A percentile compares a stretch with the other conserved stretches of the same genome.
Conservation (phyloP, 1,140 invertebrate species). For the Lamellibrachia luymesi region DNA sequence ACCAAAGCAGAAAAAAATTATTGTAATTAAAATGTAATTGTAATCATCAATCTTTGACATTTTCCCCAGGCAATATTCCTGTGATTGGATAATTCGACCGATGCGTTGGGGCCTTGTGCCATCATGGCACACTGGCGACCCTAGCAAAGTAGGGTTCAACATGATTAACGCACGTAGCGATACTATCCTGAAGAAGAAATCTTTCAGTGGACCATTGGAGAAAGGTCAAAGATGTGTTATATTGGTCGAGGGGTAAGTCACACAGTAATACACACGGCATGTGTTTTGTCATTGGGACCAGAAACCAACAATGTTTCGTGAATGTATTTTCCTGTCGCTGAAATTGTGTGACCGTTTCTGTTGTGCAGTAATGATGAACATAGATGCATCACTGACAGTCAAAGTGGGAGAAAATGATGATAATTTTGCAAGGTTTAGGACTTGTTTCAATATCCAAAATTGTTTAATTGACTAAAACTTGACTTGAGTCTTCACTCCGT, state of each 20-base stretch:
- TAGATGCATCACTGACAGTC: too few relatives aligned
- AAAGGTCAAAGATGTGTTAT: slow-evolving; percentile 75
- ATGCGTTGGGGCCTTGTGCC: slow-evolving; percentile 78
- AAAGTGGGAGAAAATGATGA: too few relatives aligned
- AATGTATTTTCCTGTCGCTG: background rate
- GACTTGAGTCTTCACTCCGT: too few relatives aligned
- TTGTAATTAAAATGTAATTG: too few relatives aligned
- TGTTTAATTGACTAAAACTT: too few relatives aligned
- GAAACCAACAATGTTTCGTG: background rate
- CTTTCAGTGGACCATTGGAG: slow-evolving; percentile 67
- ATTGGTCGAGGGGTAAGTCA: slow-evolving; percentile 68
- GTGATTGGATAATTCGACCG: slow-evolving; percentile 46
- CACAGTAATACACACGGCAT: background rate
- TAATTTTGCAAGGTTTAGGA: too few relatives aligned
- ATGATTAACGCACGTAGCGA: slow-evolving; percentile 83
- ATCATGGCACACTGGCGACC: slow-evolving; percentile 71
- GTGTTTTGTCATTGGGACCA: background rate
- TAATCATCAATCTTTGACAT: background rate
- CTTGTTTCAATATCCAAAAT: too few relatives aligned
- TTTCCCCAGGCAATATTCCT: background rate
- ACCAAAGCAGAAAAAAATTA: background rate
- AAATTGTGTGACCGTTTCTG: too few relatives aligned
- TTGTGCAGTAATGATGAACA: too few relatives aligned
- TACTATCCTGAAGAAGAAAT: slow-evolving; percentile 66
- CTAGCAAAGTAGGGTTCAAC: slow-evolving; percentile 66